These are phyloP conservation scores for Lysandra coridon DNA, from an alignment of 2,888 invertebrate species.

Conservation along the genomic window DNA sequence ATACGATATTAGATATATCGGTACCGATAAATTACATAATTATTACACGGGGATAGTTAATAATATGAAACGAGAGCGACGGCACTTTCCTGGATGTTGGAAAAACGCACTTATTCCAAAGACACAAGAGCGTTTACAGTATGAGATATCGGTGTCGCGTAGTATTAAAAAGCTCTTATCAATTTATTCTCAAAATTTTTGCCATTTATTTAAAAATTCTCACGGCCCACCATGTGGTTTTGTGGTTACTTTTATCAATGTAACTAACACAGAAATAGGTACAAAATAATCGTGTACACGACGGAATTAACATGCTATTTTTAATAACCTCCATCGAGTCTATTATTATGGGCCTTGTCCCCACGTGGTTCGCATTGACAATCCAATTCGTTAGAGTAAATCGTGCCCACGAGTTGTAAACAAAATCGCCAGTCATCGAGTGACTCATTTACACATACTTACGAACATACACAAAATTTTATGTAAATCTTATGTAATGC, in stretches of 20 bases:
- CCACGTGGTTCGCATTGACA: slow-evolving; percentile 8
- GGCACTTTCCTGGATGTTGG: too few relatives aligned
- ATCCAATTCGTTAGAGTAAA: background rate
- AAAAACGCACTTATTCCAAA: too few relatives aligned
- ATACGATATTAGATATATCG: too few relatives aligned
- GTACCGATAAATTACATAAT: too few relatives aligned
- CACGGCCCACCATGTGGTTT: background rate
- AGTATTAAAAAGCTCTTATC: background rate
- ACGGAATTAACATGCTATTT: background rate
- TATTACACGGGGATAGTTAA: too few relatives aligned
- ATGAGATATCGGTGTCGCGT: background rate
- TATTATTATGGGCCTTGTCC: background rate
- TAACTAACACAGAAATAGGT: background rate
- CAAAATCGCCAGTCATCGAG: slow-evolving; percentile 2
- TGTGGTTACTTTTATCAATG: background rate
- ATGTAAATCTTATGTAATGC: background rate
- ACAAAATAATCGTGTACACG: background rate
- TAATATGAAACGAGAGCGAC: too few relatives aligned
- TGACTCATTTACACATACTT: slow-evolving; percentile 13
- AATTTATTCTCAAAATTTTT: background rate
- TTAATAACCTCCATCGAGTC: slow-evolving; percentile 1
- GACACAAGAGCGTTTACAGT: background rate
- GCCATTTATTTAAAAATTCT: background rate
- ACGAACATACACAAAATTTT: slow-evolving; percentile 9
- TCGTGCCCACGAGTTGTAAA: background rate